phyloP scores from a whole-genome alignment of 2,113 vertebrate species.

The Cottus gobio region DNA sequence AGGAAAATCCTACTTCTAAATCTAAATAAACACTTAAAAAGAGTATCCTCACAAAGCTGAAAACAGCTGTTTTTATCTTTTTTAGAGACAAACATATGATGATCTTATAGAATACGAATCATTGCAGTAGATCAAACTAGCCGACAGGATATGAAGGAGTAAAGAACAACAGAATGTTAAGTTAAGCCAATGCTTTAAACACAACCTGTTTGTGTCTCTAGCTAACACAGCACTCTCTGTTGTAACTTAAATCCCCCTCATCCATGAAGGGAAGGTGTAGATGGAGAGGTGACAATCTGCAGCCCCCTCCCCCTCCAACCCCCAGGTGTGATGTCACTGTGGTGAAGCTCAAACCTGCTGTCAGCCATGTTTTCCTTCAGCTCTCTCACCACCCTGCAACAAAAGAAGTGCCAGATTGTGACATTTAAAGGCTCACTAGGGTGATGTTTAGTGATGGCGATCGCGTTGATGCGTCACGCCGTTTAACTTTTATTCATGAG shows the following conservation, averaged over 20 bases:
- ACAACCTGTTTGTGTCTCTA: not conserved
- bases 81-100: not conserved
- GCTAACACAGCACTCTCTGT: not conserved
- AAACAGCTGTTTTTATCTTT: not conserved
- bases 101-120: not conserved
- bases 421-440: not conserved
- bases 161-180: not conserved
- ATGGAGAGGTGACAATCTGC: not conserved
- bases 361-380: not conserved
- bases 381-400: not conserved
- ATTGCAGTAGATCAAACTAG: not conserved
- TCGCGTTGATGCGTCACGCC: constrained; percentile 17
- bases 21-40: not conserved
- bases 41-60: not conserved
- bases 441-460: no score
- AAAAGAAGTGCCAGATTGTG: not conserved
- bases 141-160: not conserved
- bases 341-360: not conserved
- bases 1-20: not conserved
- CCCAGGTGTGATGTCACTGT: not conserved
- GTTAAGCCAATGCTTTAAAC: not conserved
- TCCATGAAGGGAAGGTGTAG: not conserved
- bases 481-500: not conserved
- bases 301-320: no score
- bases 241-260: not conserved